Base-by-base conservation (phyloP, 2,797 vertebrate species). In the Tamandua tetradactyla region DNA sequence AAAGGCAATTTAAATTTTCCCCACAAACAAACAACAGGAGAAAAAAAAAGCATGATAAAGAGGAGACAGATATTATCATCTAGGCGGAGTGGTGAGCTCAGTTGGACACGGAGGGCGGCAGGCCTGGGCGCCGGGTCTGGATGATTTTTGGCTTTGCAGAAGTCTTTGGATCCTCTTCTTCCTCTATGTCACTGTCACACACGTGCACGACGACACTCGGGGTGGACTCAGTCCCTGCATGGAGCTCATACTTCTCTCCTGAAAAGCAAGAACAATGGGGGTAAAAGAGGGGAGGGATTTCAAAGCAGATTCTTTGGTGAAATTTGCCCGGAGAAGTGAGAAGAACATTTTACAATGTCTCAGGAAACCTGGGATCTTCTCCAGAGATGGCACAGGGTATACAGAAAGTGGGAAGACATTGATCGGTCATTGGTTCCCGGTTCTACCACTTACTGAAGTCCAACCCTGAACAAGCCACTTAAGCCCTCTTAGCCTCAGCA, bases 221-320 rank as follows among this genome's bases (percentile, higher is more conserved):
- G n/a, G 99, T 99, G 92, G 98, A 99, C 95, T 99, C 99, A 0
- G 99, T 99, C 78, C 99, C 99, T 11, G 99, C 98, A 0, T 99
- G 99, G 55, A 99, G 98, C 97, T 99, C 99, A 0, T 99, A 99
- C 92, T 99, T 99, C 98, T 99, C 98, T 97, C 99, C 99, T 99
- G 96, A 47, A 98, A 94, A 98, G 84, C 57, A 97, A 90, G 42
- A 94, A 35, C 93, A 89, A 88, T 3, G 20, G 0, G 6, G 9
- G 23, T 97, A 72, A 96, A 72, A 30, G 30, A n/a, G 30, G 0
- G 22, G 30, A 13, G 20, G 27, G 35, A 40, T 52, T 71, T 72
- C 40, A 23, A 35, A 76, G 71, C 9, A 25, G 84, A 7, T 35
- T 35, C 42, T 40, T 47, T 42, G n/a, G 12, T 32, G 9, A 44